Evolutionary conservation across 1,140 invertebrate species (phyloP).

Genomic region (Sogatella furcifera): DNA sequence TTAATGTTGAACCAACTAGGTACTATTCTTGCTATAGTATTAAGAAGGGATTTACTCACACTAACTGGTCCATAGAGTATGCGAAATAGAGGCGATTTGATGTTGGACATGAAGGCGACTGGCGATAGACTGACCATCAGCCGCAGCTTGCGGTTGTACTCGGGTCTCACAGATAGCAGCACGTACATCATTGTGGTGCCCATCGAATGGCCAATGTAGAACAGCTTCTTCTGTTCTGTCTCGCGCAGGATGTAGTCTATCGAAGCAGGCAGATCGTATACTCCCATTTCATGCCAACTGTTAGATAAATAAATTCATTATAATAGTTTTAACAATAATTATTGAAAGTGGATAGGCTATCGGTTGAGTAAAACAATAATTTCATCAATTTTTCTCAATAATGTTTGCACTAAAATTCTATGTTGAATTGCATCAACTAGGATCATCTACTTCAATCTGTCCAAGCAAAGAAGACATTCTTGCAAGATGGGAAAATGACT

Average conservation of each 20-base stretch:
- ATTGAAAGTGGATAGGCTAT: too few relatives aligned
- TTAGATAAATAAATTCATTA: background rate
- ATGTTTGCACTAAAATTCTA: too few relatives aligned
- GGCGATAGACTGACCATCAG: constrained; percentile 35
- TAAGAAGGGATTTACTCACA: constrained; percentile 5
- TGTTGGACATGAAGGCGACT: constrained; percentile 25
- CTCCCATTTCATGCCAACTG: constrained; percentile 50
- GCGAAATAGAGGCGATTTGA: constrained; percentile 12
- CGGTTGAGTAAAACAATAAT: too few relatives aligned
- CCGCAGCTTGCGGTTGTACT: constrained; percentile 40
- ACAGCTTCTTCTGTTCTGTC: constrained; percentile 37
- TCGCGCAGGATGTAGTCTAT: constrained; percentile 44
- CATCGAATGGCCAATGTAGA: constrained; percentile 49
- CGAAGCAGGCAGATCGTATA: constrained; percentile 47
- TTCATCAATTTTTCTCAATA: too few relatives aligned
- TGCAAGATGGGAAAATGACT: too few relatives aligned
- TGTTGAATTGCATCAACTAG: too few relatives aligned
- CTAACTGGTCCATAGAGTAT: constrained; percentile 14
- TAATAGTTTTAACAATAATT: too few relatives aligned
- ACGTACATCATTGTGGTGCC: constrained; percentile 41
- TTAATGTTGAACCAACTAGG: too few relatives aligned
- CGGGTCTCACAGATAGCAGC: constrained; percentile 36
- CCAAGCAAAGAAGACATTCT: too few relatives aligned
- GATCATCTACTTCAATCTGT: too few relatives aligned
- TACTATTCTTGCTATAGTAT: too few relatives aligned